Evolutionary conservation across 2,888 invertebrate species (phyloP).

Genomic region (Drosophila paramelanica): DNA sequence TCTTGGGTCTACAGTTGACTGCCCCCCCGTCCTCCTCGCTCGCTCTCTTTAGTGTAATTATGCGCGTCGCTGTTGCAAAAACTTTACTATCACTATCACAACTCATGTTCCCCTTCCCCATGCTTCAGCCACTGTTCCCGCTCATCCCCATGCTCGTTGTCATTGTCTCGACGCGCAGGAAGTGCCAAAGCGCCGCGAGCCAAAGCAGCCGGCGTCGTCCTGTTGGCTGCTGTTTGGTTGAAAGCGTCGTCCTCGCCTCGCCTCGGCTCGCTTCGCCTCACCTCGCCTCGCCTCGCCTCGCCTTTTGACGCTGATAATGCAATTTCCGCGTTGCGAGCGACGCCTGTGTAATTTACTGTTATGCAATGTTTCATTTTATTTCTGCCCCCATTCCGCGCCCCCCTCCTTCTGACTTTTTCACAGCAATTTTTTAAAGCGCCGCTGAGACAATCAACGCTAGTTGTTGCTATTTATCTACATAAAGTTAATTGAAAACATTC

Average conservation of each 20-base stretch:
- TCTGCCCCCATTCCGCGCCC: neutral
- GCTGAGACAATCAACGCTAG: constrained; percentile 52
- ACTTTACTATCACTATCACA: constrained; percentile 68
- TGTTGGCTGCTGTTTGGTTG: constrained; percentile 9
- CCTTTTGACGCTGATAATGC: constrained; percentile 83
- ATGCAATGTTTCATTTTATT: constrained; percentile 79
- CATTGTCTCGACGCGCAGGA: constrained; percentile 71
- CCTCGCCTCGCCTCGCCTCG: constrained; percentile 10
- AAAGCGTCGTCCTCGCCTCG: neutral
- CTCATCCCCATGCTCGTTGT: constrained; percentile 32
- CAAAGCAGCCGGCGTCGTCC: constrained; percentile 36
- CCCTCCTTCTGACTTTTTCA: constrained; percentile 31
- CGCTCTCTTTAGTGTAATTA: constrained; percentile 60
- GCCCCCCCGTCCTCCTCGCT: neutral
- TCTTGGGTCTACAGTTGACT: constrained; percentile 53
- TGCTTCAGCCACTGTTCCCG: constrained; percentile 15
- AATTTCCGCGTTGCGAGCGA: constrained; percentile 75
- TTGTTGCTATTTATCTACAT: constrained; percentile 67
- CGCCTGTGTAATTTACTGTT: constrained; percentile 71
- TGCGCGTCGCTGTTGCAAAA: constrained; percentile 67
- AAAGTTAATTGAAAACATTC: constrained; percentile 77
- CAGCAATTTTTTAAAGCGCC: constrained; percentile 37
- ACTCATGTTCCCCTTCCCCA: constrained; percentile 50
- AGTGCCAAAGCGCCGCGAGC: constrained; percentile 69
- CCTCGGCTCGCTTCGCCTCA: neutral